Evolutionary conservation across 2,888 invertebrate species (phyloP).

Genomic region (Odontocerum albicorne): DNA sequence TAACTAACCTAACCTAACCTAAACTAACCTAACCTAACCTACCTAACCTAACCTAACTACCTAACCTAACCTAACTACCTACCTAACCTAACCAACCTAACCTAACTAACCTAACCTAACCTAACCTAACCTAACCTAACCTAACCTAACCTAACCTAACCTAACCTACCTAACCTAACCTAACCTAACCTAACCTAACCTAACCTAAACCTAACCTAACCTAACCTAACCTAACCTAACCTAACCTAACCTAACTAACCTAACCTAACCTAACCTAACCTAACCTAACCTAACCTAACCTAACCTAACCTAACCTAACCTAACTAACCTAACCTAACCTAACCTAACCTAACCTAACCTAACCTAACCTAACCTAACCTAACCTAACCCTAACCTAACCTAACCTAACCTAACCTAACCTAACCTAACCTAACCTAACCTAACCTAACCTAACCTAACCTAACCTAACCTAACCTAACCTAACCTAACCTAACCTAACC

Average conservation of each 20-base stretch:
- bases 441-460: slow-evolving; percentile 32
- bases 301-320: slow-evolving; percentile 31
- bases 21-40: slow-evolving; percentile 18
- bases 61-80: slow-evolving; percentile 16
- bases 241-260: slow-evolving; percentile 27
- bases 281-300: slow-evolving; percentile 30
- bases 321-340: slow-evolving; percentile 29
- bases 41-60: slow-evolving; percentile 22
- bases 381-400: no score
- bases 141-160: slow-evolving; percentile 29
- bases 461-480: slow-evolving; percentile 31
- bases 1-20: slow-evolving; percentile 12
- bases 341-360: slow-evolving; percentile 29
- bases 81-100: slow-evolving; percentile 24
- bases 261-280: slow-evolving; percentile 31
- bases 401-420: slow-evolving; percentile 31
- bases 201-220: slow-evolving; percentile 28
- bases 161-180: slow-evolving; percentile 28
- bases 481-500: slow-evolving; percentile 33
- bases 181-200: slow-evolving; percentile 29
- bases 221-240: slow-evolving; percentile 30
- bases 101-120: slow-evolving; percentile 27
- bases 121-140: slow-evolving; percentile 29
- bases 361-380: slow-evolving; percentile 28
- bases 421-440: slow-evolving; percentile 30